phyloP scores from a whole-genome alignment of 1,140 invertebrate species.

The Tetraneura akinire region DNA sequence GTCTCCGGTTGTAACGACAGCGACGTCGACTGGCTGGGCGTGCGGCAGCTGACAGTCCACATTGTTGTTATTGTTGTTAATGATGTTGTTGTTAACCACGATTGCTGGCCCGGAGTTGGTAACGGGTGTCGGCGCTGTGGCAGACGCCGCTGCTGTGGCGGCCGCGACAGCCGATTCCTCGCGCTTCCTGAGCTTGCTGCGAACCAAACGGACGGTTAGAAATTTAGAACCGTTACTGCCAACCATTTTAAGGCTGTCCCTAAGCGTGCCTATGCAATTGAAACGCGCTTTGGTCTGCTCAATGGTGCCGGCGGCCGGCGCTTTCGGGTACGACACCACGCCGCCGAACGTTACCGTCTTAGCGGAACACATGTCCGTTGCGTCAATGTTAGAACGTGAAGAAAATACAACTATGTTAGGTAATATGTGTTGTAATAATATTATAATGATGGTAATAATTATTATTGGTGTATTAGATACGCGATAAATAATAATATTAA shows the following conservation, averaged over 20 bases:
- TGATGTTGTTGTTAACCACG: slow-evolving; percentile 55
- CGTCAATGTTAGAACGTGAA: neutral
- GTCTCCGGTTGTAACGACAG: neutral
- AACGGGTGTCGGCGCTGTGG: slow-evolving; percentile 43
- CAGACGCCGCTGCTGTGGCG: slow-evolving; percentile 53
- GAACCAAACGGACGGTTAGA: slow-evolving; percentile 82
- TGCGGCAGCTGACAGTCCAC: slow-evolving; percentile 52
- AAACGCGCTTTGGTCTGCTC: slow-evolving; percentile 55
- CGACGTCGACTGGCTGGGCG: slow-evolving; percentile 4
- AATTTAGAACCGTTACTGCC: slow-evolving; percentile 75
- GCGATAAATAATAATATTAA: neutral
- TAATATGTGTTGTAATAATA: too few relatives aligned
- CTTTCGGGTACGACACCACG: slow-evolving; percentile 54
- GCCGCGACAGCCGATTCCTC: slow-evolving; percentile 64
- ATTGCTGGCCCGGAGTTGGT: slow-evolving; percentile 16
- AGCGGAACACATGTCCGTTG: slow-evolving; percentile 52
- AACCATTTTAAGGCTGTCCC: slow-evolving; percentile 65
- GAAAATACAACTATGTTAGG: too few relatives aligned
- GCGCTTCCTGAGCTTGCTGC: slow-evolving; percentile 80
- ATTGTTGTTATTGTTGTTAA: slow-evolving; percentile 52
- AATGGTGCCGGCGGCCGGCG: neutral
- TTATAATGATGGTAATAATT: too few relatives aligned
- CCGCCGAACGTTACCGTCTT: slow-evolving; percentile 56
- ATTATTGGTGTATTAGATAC: too few relatives aligned
- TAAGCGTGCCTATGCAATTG: slow-evolving; percentile 55